Evolutionary conservation across 2,888 invertebrate genomes (phyloP).

Genomic region (Stenodema calcarata): DNA sequence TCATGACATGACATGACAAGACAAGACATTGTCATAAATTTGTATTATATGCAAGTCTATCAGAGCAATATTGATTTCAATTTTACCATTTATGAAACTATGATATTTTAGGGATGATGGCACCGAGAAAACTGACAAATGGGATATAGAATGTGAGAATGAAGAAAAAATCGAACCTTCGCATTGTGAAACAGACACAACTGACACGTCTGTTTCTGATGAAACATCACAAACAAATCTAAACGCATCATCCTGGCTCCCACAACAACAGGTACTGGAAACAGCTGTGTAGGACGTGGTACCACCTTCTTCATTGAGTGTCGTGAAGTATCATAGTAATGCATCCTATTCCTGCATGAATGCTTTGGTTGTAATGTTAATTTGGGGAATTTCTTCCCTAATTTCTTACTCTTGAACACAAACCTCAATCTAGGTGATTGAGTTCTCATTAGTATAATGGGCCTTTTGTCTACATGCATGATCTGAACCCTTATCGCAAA

Average conservation of each 20-base stretch:
- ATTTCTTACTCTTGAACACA: neutral
- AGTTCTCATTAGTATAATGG: neutral
- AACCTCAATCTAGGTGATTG: neutral
- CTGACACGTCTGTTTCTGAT: slow-evolving; percentile 68
- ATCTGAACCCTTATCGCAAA: neutral
- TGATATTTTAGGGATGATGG: slow-evolving; percentile 68
- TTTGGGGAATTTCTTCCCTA: neutral
- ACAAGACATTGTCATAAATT: too few species aligned
- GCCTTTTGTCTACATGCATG: neutral
- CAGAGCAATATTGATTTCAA: too few species aligned
- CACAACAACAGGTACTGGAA: slow-evolving; percentile 56
- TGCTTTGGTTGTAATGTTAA: neutral
- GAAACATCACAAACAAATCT: slow-evolving; percentile 55
- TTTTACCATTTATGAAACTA: too few species aligned
- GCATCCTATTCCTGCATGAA: slow-evolving; percentile 23
- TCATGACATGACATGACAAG: too few species aligned
- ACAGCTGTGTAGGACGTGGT: slow-evolving; percentile 47
- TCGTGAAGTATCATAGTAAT: neutral
- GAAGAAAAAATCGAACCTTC: slow-evolving; percentile 65
- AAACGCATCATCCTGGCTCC: slow-evolving; percentile 57
- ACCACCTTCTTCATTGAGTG: neutral
- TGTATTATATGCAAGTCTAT: too few species aligned
- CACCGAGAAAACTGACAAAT: slow-evolving; percentile 67
- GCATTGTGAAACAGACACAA: slow-evolving; percentile 68
- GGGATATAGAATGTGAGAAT: slow-evolving; percentile 61